Evolutionary conservation across 2,888 invertebrate species (phyloP), one percentile per base, ranked within the genome.

Genomic region (Troides oblongomaculatus): DNA sequence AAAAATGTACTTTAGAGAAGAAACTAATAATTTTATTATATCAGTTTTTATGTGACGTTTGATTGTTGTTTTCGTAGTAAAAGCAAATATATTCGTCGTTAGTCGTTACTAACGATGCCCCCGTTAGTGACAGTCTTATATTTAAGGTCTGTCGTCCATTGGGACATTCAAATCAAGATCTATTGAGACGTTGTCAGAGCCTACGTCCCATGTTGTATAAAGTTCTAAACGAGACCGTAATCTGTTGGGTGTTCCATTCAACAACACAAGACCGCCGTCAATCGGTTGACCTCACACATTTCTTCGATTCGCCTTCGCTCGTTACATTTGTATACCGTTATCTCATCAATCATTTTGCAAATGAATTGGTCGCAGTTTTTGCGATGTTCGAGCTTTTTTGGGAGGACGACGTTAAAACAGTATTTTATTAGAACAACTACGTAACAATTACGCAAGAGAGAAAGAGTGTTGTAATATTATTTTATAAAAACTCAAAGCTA

Each of bases 341-440:
- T 78, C 79, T 81, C 87, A 88, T 89, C 85, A 83, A 88, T 89
- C 88, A 90, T 89, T 84, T 86, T 84, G 78, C 77, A 78, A 76
- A 76, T 78, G 77, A 81, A 64, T 78, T 80, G 82, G 78, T 81
- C 83, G 12, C 84, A 81, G 83, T 83, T 85, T 53, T n/a, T 53
- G n/a, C 53, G n/a, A 53, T 4, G 5, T 53, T 18, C 4, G 5
- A 18, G 6, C 53, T 53, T 53, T 53, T n/a, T n/a, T 1, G 18
- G n/a, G 53, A 6, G 18, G 18, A 18, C 1, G 8, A 12, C 18
- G 53, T n/a, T n/a, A 12, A 53, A 50, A 53, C n/a, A n/a, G 5
- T n/a, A 53, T 53, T 18, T 53, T n/a, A n/a, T 18, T 53, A 18
- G 8, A 6, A n/a, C 0, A n/a, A n/a, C 0, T n/a, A 18, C n/a